phyloP scores from a whole-genome alignment of 2,113 vertebrate genomes.

The Tylochromis polylepis region DNA sequence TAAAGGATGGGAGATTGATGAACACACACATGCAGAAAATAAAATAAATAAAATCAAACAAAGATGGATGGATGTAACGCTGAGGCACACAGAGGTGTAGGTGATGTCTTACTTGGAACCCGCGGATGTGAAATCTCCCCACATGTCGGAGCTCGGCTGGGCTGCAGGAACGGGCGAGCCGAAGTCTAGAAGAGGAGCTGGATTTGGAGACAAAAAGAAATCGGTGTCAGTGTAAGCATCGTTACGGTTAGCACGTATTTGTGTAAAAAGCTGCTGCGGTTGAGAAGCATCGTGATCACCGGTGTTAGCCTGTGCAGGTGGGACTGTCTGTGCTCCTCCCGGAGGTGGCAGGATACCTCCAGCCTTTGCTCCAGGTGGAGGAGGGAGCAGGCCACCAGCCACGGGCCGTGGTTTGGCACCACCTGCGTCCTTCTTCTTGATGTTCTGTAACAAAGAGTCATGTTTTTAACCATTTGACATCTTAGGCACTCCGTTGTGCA shows the following conservation, averaged over 20 bases:
- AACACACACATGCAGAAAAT: background rate
- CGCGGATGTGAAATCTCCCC: conserved; percentile 91
- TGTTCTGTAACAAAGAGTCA: conserved; percentile 71
- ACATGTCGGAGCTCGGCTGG: conserved; percentile 74
- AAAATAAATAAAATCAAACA: background rate
- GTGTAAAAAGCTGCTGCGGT: background rate
- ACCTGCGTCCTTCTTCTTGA: conserved; percentile 88
- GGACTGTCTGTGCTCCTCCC: conserved; percentile 24
- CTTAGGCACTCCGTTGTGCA: background rate
- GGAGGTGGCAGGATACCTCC: conserved; percentile 46
- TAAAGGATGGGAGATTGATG: background rate
- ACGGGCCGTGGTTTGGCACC: conserved; percentile 60
- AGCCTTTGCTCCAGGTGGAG: conserved; percentile 78
- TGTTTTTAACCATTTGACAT: background rate
- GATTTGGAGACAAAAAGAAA: background rate
- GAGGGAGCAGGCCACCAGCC: conserved; percentile 79
- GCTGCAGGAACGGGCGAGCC: conserved; percentile 20
- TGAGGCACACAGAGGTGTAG: background rate
- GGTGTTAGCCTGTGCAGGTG: conserved; percentile 53
- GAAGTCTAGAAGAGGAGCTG: conserved; percentile 68
- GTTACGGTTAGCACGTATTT: background rate
- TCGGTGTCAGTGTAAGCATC: background rate
- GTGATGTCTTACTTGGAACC: conserved; percentile 80
- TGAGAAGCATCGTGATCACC: conserved; percentile 55
- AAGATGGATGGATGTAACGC: background rate